Percentiles rank a stretch among this genome's conserved stretches.
phyloP scores from a whole-genome alignment of 2,888 invertebrate genomes.

The Teinopalpus imperialis region DNA sequence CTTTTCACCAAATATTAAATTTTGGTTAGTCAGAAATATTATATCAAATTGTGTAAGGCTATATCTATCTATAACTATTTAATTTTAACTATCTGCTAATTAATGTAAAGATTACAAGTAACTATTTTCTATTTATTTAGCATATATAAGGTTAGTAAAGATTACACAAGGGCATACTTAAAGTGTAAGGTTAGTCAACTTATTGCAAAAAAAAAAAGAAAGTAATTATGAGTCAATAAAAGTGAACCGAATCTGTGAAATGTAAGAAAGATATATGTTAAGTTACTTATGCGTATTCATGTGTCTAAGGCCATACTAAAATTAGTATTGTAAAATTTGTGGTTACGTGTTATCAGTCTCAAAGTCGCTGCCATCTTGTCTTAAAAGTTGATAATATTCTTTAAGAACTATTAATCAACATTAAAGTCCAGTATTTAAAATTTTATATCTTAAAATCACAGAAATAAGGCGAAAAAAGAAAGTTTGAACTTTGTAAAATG shows the following conservation, averaged over 20 bases:
- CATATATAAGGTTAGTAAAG: conserved; percentile 18
- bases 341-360: conserved; percentile 19
- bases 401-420: too few species aligned
- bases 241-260: conserved; percentile 16
- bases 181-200: conserved; percentile 16
- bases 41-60: background rate
- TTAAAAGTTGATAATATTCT: too few species aligned
- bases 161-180: conserved; percentile 6
- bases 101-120: conserved; percentile 10
- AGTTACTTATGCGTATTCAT: conserved; percentile 4
- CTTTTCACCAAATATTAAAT: too few species aligned
- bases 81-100: conserved; percentile 10
- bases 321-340: conserved; percentile 10
- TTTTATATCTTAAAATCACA: too few species aligned
- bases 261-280: conserved; percentile 19
- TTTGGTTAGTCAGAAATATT: background rate
- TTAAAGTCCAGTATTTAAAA: too few species aligned
- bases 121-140: conserved; percentile 3
- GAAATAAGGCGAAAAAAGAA: too few species aligned
- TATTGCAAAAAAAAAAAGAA: conserved; percentile 5
- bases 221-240: conserved; percentile 10
- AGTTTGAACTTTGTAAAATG: too few species aligned
- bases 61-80: conserved; percentile 12
- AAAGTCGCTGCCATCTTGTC: conserved; percentile 23
- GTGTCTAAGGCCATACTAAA: background rate